A percentile compares a stretch with the other conserved stretches of the same genome.
These are phyloP conservation scores for Caradrina kadenii DNA, from an alignment of 2,888 invertebrate genomes.

Conservation along the genomic window DNA sequence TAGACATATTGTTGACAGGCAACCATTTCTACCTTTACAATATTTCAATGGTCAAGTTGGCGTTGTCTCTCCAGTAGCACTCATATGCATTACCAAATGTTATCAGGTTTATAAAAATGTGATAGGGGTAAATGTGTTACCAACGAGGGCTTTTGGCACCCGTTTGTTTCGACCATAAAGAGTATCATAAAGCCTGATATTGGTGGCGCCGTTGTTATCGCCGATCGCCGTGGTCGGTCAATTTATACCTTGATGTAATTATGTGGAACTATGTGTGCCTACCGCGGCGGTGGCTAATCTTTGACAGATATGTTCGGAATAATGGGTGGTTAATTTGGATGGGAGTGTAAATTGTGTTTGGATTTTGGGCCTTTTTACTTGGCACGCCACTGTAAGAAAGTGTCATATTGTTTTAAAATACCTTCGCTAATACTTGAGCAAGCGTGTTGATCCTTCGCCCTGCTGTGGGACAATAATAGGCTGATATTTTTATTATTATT, in stretches of 20 bases:
- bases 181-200: conserved; percentile 72
- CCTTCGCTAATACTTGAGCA: too few relatives aligned
- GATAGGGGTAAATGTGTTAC: conserved; percentile 85
- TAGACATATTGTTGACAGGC: conserved; percentile 5
- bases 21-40: neutral
- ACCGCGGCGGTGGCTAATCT: conserved; percentile 62
- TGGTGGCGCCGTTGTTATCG: conserved; percentile 80
- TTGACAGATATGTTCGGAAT: conserved; percentile 45
- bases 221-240: conserved; percentile 63
- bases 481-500: too few relatives aligned
- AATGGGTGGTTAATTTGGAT: conserved; percentile 46
- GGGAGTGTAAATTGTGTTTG: conserved; percentile 47
- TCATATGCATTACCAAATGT: conserved; percentile 59
- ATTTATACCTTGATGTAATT: conserved; percentile 63
- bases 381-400: neutral
- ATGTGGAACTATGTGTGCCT: conserved; percentile 51
- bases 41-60: conserved; percentile 58
- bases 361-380: conserved; percentile 3
- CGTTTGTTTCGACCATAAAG: conserved; percentile 78
- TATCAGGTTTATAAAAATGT: conserved; percentile 85
- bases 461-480: too few relatives aligned
- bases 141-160: conserved; percentile 89
- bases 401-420: neutral
- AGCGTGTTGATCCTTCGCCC: too few relatives aligned
- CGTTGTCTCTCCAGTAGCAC: conserved; percentile 50